Conservation (phyloP, 2,113 vertebrate genomes). For the Oryzias javanicus region DNA sequence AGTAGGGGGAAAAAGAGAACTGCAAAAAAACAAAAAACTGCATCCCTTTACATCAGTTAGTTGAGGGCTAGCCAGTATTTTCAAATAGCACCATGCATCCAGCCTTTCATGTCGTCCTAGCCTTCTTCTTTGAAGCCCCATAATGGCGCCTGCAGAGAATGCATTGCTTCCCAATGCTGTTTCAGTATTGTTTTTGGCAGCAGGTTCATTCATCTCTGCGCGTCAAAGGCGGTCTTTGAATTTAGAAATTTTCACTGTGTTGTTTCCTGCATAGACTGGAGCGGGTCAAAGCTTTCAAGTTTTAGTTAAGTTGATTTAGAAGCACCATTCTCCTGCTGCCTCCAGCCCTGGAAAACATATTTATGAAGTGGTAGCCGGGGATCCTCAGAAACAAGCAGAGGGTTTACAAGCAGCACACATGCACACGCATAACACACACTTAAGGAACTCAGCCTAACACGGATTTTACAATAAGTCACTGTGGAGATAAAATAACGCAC, state of each 20-base stretch:
- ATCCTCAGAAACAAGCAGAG: constrained; percentile 8
- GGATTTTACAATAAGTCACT: constrained; percentile 27
- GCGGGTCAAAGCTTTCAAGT: constrained; percentile 48
- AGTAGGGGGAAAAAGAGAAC: constrained; percentile 13
- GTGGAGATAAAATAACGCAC: constrained; percentile 23
- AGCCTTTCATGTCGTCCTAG: constrained; percentile 46
- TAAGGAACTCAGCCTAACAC: constrained; percentile 8
- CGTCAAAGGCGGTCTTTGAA: constrained; percentile 39
- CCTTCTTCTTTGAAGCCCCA: constrained; percentile 50
- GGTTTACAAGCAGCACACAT: background rate
- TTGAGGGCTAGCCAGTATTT: constrained; percentile 29
- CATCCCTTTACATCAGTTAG: constrained; percentile 32
- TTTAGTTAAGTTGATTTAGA: constrained; percentile 37
- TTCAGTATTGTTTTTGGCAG: constrained; percentile 51
- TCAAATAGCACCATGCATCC: constrained; percentile 35
- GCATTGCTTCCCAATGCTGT: constrained; percentile 57
- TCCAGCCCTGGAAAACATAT: constrained; percentile 35
- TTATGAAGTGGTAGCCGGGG: constrained; percentile 35
- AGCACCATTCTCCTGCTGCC: constrained; percentile 29
- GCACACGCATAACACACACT: background rate
- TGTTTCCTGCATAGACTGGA: constrained; percentile 8
- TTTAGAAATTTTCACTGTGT: constrained; percentile 27
- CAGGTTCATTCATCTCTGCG: constrained; percentile 42
- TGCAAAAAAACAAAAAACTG: constrained; percentile 3
- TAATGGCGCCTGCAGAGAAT: constrained; percentile 39